phyloP scores from a whole-genome alignment of 2,888 invertebrate genomes.

The Noctua janthe region DNA sequence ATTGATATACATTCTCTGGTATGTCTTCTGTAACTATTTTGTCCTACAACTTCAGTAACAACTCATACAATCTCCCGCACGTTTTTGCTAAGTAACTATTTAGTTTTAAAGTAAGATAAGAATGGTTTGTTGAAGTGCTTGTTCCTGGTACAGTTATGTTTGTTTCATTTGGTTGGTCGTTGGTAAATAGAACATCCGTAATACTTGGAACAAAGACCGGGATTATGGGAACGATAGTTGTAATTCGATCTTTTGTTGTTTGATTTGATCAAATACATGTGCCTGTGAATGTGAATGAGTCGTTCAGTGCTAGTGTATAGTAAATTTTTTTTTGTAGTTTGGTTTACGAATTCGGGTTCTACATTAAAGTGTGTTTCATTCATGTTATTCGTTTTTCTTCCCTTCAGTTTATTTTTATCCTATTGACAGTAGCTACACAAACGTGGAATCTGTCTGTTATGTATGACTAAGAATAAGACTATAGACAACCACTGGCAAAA shows the following conservation, averaged over 20 bases:
- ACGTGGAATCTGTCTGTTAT: background rate
- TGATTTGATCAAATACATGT: conserved; percentile 17
- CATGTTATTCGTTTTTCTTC: background rate
- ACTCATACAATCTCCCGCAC: conserved; percentile 79
- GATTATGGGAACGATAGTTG: conserved; percentile 41
- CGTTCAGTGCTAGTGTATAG: background rate
- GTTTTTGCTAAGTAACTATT: conserved; percentile 82
- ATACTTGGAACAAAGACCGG: conserved; percentile 54
- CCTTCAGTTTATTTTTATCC: background rate
- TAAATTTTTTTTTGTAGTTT: background rate
- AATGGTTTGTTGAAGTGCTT: conserved; percentile 75
- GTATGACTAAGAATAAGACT: background rate
- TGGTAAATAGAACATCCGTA: conserved; percentile 63
- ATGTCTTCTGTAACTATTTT: conserved; percentile 29
- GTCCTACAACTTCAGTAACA: conserved; percentile 64
- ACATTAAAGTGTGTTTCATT: background rate
- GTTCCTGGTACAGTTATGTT: conserved; percentile 69
- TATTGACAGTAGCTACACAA: background rate
- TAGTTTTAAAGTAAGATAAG: conserved; percentile 82
- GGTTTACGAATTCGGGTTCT: accelerated
- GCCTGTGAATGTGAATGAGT: conserved; percentile 11
- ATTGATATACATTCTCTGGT: background rate
- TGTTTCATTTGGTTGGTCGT: conserved; percentile 70
- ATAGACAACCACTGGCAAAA: background rate
- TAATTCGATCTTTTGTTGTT: conserved; percentile 30